A percentile compares a stretch with the other conserved stretches of the same genome.
phyloP scores from a whole-genome alignment of 1,140 invertebrate species.

The Drosophila varians region DNA sequence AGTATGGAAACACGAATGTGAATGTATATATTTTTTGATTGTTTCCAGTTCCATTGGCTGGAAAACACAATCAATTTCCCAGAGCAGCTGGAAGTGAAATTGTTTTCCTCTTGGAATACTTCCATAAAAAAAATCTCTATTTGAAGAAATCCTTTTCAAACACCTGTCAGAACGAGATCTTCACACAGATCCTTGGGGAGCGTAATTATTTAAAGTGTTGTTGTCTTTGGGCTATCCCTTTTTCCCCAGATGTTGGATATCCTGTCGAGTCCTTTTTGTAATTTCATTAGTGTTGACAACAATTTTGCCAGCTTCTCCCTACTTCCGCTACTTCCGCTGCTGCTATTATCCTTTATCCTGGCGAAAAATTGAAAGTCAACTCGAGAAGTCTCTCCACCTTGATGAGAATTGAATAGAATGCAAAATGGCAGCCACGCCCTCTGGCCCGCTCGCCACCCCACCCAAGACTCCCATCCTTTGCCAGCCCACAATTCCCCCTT shows the following conservation, averaged over 20 bases:
- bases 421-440: constrained; percentile 41
- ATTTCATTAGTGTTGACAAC: constrained; percentile 70
- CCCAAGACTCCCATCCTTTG: too few species aligned
- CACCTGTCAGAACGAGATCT: background rate
- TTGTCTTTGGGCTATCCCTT: constrained; percentile 1
- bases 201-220: constrained; percentile 70
- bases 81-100: background rate
- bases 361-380: constrained; percentile 44
- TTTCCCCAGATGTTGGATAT: background rate
- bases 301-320: constrained; percentile 20
- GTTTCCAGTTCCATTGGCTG: background rate
- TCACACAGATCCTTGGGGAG: constrained; percentile 4
- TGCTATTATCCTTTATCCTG: constrained; percentile 38
- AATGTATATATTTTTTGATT: background rate
- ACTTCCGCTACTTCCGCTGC: background rate
- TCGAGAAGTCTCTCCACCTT: constrained; percentile 37
- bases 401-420: constrained; percentile 46
- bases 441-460: background rate
- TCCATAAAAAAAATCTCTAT: too few species aligned
- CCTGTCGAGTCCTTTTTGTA: constrained; percentile 38
- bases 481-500: background rate
- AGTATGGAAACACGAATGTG: constrained; percentile 4
- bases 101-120: background rate
- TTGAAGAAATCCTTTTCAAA: background rate
- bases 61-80: background rate